Conservation (phyloP, 2,113 vertebrate genomes). For the Ascaphus truei region DNA sequence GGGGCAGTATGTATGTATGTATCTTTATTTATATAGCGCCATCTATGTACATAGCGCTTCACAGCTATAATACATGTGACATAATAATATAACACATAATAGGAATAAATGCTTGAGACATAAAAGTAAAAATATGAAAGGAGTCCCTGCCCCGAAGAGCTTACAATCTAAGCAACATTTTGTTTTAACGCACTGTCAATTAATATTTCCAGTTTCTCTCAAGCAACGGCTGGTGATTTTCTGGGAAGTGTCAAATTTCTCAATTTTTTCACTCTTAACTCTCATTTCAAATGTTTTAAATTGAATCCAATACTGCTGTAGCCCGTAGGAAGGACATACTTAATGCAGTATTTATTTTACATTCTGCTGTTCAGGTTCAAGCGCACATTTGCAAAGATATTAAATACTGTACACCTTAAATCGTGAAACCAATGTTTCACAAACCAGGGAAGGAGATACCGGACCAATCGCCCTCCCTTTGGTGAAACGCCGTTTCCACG, state of each 20-base stretch:
- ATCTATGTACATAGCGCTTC: too few relatives aligned
- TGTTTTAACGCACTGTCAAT: too few relatives aligned
- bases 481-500: too few relatives aligned
- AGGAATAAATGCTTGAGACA: too few relatives aligned
- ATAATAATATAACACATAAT: too few relatives aligned
- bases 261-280: constrained; percentile 21
- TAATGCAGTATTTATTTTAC: constrained; percentile 22
- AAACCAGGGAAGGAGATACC: neutral
- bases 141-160: too few relatives aligned
- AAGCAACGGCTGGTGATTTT: constrained; percentile 7
- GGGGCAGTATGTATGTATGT: too few relatives aligned
- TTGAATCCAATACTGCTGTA: neutral
- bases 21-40: too few relatives aligned
- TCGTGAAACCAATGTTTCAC: constrained; percentile 18
- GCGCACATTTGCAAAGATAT: neutral
- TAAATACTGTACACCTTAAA: constrained; percentile 24
- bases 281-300: constrained; percentile 5
- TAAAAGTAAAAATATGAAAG: too few relatives aligned
- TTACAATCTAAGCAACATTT: too few relatives aligned
- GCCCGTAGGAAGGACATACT: constrained; percentile 3
- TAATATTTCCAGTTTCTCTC: neutral
- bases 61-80: too few relatives aligned
- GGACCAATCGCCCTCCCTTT: too few relatives aligned
- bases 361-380: neutral
- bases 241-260: constrained; percentile 19